phyloP scores from a whole-genome alignment of 1,140 invertebrate genomes.

The Drosophila ironensis region DNA sequence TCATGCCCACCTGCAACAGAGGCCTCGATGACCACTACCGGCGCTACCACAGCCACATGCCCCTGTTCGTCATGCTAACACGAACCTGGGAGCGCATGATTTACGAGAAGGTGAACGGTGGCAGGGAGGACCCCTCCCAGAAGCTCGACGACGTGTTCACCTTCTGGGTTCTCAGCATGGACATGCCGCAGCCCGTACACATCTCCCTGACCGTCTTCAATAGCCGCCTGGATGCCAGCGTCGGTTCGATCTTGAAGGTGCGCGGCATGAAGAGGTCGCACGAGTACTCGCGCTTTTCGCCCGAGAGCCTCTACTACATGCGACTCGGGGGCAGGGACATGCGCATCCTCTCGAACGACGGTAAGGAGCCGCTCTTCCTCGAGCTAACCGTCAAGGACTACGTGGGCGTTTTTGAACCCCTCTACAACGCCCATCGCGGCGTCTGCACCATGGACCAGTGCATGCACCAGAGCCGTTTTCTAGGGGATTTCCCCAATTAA shows the following conservation, averaged over 20 bases:
- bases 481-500: no score
- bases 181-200: slow-evolving; percentile 21
- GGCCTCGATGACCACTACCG: not conserved
- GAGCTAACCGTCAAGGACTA: slow-evolving; percentile 40
- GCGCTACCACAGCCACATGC: slow-evolving; percentile 6
- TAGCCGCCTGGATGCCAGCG: slow-evolving; percentile 39
- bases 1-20: slow-evolving; percentile 3
- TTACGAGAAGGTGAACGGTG: not conserved
- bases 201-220: slow-evolving; percentile 35
- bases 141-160: slow-evolving; percentile 19
- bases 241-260: slow-evolving; percentile 28
- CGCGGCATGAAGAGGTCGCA: slow-evolving; percentile 22
- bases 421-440: no score
- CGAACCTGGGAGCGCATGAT: slow-evolving; percentile 16
- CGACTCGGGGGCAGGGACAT: slow-evolving; percentile 27
- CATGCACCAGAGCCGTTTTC: no score
- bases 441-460: no score
- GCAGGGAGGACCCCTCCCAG: not conserved
- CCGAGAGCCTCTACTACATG: slow-evolving; percentile 18
- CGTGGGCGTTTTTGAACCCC: not conserved
- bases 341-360: slow-evolving; percentile 21
- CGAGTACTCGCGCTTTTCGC: slow-evolving; percentile 3
- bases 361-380: slow-evolving; percentile 35
- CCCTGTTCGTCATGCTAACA: slow-evolving; percentile 40
- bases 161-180: slow-evolving; percentile 34